These are phyloP conservation scores for Telenomus remus DNA, from an alignment of 1,140 invertebrate species.

Conservation along the genomic window DNA sequence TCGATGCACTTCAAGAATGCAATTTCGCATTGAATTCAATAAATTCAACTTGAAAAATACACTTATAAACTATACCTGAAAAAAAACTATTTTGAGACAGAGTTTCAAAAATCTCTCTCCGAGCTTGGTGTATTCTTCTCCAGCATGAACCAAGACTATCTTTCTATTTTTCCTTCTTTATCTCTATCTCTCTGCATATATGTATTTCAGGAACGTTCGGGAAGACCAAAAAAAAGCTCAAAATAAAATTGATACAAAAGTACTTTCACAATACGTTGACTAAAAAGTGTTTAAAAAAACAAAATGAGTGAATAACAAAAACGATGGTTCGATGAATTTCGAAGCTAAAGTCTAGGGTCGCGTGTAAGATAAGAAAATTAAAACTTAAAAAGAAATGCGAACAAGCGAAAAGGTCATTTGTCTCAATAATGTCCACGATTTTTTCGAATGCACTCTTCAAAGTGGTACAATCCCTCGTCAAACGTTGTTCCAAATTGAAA, in stretches of 20 bases:
- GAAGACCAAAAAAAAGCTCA: constrained; percentile 1
- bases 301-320: background rate
- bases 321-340: constrained; percentile 46
- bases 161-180: constrained; percentile 42
- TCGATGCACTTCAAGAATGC: too few relatives aligned
- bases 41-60: too few relatives aligned
- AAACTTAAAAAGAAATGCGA: constrained; percentile 11
- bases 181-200: constrained; percentile 45
- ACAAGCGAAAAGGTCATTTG: constrained; percentile 57
- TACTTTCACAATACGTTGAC: background rate
- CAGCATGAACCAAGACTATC: constrained; percentile 1
- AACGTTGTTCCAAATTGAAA: constrained; percentile 61
- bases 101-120: constrained; percentile 17
- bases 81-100: too few relatives aligned
- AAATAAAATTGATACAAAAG: background rate
- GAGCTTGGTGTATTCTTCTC: constrained; percentile 25
- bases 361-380: too few relatives aligned
- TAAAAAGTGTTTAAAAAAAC: too few relatives aligned
- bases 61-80: background rate
- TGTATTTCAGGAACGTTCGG: constrained; percentile 37
- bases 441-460: constrained; percentile 42
- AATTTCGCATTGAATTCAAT: too few relatives aligned
- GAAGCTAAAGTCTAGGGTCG: constrained; percentile 23
- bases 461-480: constrained; percentile 60
- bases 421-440: constrained; percentile 57